Percentiles rank a stretch among this genome's conserved stretches.
Conservation (phyloP, 2,797 vertebrate genomes). For the Gymnodraco acuticeps region DNA sequence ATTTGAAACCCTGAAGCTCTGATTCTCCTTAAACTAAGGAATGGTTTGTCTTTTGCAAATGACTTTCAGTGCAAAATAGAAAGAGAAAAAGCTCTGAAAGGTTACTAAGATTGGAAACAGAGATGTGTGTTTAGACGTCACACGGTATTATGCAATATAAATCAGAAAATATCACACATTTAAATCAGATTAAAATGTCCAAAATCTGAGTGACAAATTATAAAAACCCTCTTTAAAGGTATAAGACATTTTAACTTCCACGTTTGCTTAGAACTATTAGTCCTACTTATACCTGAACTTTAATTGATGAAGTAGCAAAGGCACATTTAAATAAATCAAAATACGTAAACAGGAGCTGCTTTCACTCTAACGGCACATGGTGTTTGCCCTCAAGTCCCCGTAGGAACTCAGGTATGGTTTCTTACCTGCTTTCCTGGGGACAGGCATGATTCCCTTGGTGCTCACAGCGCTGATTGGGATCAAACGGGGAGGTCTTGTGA, state of each 20-base stretch:
- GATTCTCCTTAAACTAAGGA: neutral
- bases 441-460: constrained; percentile 75
- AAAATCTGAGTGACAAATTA: too few species aligned
- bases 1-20: neutral
- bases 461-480: constrained; percentile 39
- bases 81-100: neutral
- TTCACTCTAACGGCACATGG: neutral
- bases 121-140: neutral
- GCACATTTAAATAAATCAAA: neutral
- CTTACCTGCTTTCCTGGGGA: constrained; percentile 82
- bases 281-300: neutral
- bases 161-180: neutral
- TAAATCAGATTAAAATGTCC: neutral
- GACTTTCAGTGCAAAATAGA: neutral
- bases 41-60: neutral
- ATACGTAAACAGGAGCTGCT: constrained; percentile 3
- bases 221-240: neutral
- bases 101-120: neutral
- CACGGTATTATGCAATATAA: neutral
- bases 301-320: neutral
- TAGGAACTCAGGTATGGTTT: neutral
- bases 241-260: neutral
- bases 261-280: neutral
- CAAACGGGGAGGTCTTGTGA: constrained; percentile 26
- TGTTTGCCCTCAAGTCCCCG: neutral